Evolutionary conservation across 2,797 vertebrate genomes (phyloP), one percentile per base, ranked within the genome.

Genomic region (Periparus ater): DNA sequence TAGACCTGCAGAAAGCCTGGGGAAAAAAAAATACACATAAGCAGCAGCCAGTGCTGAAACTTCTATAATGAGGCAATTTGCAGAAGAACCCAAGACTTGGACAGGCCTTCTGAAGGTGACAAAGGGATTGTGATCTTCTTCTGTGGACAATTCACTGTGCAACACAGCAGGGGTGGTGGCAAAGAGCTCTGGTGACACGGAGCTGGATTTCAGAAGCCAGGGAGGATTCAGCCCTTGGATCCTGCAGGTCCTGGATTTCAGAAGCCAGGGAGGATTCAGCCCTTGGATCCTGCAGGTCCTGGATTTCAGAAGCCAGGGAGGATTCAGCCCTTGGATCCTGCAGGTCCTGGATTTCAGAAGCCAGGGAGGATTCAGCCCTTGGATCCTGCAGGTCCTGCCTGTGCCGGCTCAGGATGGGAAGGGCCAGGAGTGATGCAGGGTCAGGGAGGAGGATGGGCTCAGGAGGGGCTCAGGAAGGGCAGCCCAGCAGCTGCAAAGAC

Each of bases 371-470:
- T 40, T 40, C 38, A 40, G 38, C 38, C 38, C 38, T 40, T 40
- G 38, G 12, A 13, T 40, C 38, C 38, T 40, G 51, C 51, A 34
- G 60, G 4, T 5, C 20, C 65, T 44, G 36, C 44, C 66, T 6
- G 47, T 13, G n/a, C 66, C 18, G 36, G 51, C 70, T 60, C 20
- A 21, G 71, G 38, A 17, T 36, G 47, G n/a, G 50, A 45, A 85
- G 14, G 42, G 23, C 17, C 1, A 0, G 4, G 68, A 27, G 0
- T 0, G 34, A 11, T 21, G 42, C 36, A 1, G 2, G 34, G 22
- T 16, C 18, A 50, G 32, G 40, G 15, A 85, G 30, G 11, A 62
- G 55, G 22, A 60, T 44, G 34, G 79, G 78, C 61, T 63, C 22
- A 11, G 74, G 58, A 30, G 13, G 38, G 38, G 38, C 36, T 36